Base-by-base conservation (phyloP, 92 coral and sea anemone genomes). In the Montipora capitata region DNA sequence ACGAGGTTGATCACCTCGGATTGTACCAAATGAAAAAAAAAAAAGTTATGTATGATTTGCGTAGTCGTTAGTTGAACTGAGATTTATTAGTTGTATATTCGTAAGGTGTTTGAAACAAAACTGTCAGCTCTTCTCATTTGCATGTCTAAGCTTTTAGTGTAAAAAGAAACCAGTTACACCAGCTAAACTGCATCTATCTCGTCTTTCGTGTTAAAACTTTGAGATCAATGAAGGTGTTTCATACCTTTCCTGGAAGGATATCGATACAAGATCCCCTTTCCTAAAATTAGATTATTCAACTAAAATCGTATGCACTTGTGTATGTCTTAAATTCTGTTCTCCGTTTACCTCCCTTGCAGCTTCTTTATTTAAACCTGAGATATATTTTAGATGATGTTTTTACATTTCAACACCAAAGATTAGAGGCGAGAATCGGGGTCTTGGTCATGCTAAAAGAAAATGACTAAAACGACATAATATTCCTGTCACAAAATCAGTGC, bases 181-280 rank as follows among this genome's bases (percentile, higher is more conserved):
- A 69, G 74, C 52, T 6, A 54, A 7, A 54, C 52, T 48, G 61
- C 12, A 13, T 54, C 13, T 40, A 6, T 69, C 74, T 41, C 51
- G 27, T 69, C 16, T 66, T 49, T 44, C 62, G 62, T 18, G 72
- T 43, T 78, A 3, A 61, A 17, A 16, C 59, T 40, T 63, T 10
- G 11, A n/a, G 70, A 64, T 79, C 63, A 79, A 66, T 79, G 41
- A 63, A 44, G 18, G 63, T 39, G 63, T 44, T 65, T 16, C 18
- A 27, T 40, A 42, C 57, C 20, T 78, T 64, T 48, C 15, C 62
- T 72, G 59, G n/a, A 41, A 5, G 52, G 52, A 48, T 48, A 48
- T 11, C 3, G 59, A 10, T 13, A 16, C 61, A 14, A 64, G 20
- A 40, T 65, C 67, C 49, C 45, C 45, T 48, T 79, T 69, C 15